These are phyloP conservation scores for Scopus umbretta DNA, from an alignment of 2,113 vertebrate species.

Conservation along the genomic window DNA sequence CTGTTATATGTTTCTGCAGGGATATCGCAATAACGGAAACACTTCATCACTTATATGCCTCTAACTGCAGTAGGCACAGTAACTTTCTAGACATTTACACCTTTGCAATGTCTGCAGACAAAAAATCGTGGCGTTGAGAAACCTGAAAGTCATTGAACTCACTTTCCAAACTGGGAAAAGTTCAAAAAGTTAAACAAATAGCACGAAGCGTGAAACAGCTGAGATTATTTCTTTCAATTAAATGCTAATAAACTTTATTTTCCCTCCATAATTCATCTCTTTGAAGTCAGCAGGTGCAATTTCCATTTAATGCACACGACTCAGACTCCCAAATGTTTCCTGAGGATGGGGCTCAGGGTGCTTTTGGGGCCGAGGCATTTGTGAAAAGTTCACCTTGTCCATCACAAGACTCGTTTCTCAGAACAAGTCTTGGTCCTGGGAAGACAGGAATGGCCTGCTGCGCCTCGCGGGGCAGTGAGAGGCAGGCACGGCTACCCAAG, in stretches of 20 bases:
- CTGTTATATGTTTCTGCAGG: not conserved
- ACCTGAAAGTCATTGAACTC: not conserved
- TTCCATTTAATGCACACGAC: not conserved
- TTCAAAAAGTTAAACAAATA: not conserved
- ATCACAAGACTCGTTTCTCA: not conserved
- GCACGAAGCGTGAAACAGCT: not conserved
- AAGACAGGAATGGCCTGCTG: not conserved
- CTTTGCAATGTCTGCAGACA: not conserved
- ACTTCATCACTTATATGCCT: not conserved
- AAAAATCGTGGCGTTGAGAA: not conserved
- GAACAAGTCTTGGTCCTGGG: not conserved
- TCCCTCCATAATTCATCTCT: not conserved
- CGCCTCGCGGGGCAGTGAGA: fast-evolving
- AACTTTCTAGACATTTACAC: not conserved
- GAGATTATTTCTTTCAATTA: not conserved
- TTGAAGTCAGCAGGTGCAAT: not conserved
- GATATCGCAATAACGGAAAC: not conserved
- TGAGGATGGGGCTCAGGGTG: not conserved
- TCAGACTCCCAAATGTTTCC: not conserved
- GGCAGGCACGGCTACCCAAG: not conserved
- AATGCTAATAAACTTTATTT: not conserved
- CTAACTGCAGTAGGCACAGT: not conserved
- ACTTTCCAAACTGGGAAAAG: not conserved
- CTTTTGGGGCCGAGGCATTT: not conserved
- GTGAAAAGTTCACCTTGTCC: not conserved